These are phyloP conservation scores for Orientallactaga sibirica DNA, from an alignment of 2,797 vertebrate genomes.

Conservation along the genomic window DNA sequence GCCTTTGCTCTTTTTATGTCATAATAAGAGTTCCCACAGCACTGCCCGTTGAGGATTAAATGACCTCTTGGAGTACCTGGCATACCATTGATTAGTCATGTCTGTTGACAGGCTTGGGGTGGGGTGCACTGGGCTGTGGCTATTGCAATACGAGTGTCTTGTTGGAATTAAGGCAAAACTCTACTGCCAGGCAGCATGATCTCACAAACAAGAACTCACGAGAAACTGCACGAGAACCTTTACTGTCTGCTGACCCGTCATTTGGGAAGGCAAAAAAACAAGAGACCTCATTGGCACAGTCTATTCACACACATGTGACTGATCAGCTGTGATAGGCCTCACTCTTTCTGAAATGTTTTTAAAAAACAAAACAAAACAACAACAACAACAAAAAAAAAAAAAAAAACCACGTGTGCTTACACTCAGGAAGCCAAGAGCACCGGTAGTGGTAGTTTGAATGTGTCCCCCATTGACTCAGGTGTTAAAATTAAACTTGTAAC, in stretches of 20 bases:
- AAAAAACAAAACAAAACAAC: neutral
- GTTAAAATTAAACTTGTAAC: too few species aligned
- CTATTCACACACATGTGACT: neutral
- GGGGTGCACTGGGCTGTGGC: neutral
- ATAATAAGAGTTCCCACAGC: neutral
- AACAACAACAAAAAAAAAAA: too few species aligned
- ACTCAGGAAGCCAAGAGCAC: neutral
- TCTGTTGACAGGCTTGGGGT: neutral
- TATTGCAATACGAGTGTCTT: neutral
- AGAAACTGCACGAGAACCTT: neutral
- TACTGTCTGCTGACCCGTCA: neutral
- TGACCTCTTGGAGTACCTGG: neutral
- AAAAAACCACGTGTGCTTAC: neutral
- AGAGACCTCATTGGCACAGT: neutral
- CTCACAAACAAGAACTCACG: neutral
- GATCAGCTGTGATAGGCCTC: neutral
- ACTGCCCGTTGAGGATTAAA: neutral
- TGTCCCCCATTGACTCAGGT: too few species aligned
- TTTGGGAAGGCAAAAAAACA: neutral
- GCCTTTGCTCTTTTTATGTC: neutral
- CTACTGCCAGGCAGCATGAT: neutral
- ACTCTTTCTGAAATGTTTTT: neutral
- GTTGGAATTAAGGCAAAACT: neutral
- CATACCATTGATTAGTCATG: neutral
- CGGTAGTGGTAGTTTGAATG: too few species aligned